A percentile compares a stretch with the other conserved stretches of the same genome.
phyloP scores from a whole-genome alignment of 2,888 invertebrate species.

The Cryptophagus acutangulus region DNA sequence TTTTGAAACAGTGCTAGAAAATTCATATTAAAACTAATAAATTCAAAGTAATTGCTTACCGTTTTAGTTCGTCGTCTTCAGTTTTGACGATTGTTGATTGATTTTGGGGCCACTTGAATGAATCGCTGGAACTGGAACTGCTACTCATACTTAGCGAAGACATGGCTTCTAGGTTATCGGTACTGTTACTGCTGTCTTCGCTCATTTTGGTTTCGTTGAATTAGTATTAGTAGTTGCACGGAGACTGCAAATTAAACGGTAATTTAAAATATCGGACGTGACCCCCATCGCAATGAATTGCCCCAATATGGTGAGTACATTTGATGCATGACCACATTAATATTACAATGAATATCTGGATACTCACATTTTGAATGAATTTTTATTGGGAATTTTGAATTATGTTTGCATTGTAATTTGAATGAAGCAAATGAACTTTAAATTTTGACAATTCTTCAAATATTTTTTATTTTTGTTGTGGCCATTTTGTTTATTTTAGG shows the following conservation, averaged over 20 bases:
- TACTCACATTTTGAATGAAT: constrained; percentile 27
- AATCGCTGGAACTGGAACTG: constrained; percentile 2
- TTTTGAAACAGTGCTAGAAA: constrained; percentile 7
- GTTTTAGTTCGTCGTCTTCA: too few relatives aligned
- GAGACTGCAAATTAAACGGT: too few relatives aligned
- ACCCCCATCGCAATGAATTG: too few relatives aligned
- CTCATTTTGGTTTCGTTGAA: too few relatives aligned
- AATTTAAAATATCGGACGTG: too few relatives aligned
- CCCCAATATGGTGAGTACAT: background rate
- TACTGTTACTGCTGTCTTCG: too few relatives aligned
- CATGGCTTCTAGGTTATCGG: too few relatives aligned
- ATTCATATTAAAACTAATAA: constrained; percentile 2
- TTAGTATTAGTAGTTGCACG: too few relatives aligned
- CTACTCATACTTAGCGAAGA: too few relatives aligned
- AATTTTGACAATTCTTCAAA: constrained; percentile 27
- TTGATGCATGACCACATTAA: background rate
- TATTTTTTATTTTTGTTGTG: constrained; percentile 20
- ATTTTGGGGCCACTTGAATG: constrained; percentile 2
- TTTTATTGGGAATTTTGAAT: constrained; percentile 11
- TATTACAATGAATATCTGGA: background rate
- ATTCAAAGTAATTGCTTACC: constrained; percentile 1
- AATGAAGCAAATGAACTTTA: constrained; percentile 10
- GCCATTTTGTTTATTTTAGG: constrained; percentile 23
- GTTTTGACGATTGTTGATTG: too few relatives aligned
- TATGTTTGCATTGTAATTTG: constrained; percentile 2